Conservation (phyloP, 2,113 vertebrate genomes). For the Lamprologus tigripictilis region DNA sequence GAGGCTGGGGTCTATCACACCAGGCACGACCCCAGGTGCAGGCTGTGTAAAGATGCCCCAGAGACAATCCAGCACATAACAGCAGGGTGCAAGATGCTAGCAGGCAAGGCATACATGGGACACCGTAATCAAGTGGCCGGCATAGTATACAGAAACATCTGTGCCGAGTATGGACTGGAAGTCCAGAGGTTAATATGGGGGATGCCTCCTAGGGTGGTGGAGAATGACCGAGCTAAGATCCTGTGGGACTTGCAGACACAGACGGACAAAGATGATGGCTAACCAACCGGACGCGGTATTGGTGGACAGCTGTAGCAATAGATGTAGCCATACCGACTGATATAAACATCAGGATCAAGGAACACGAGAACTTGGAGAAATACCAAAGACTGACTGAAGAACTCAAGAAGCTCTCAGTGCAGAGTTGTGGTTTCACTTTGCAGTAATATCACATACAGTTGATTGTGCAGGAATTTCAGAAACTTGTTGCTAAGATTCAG, state of each 20-base stretch:
- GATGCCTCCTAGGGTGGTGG: neutral
- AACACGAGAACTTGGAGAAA: rapidly evolving
- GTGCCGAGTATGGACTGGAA: rapidly evolving
- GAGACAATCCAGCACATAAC: neutral
- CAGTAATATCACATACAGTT: neutral
- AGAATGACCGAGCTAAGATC: neutral
- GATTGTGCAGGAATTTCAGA: neutral
- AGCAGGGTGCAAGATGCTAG: neutral
- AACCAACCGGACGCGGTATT: rapidly evolving
- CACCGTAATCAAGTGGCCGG: rapidly evolving
- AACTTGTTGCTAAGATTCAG: neutral
- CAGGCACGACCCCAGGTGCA: rapidly evolving
- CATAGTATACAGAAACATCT: rapidly evolving
- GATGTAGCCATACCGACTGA: neutral
- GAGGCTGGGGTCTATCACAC: neutral
- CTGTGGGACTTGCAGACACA: rapidly evolving
- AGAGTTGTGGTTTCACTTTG: neutral
- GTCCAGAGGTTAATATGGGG: rapidly evolving
- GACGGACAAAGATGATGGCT: rapidly evolving
- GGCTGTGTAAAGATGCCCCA: rapidly evolving
- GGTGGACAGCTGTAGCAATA: neutral
- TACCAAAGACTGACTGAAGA: neutral
- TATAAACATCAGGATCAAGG: neutral
- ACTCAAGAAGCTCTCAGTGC: rapidly evolving
- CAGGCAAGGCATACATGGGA: rapidly evolving